These are phyloP conservation scores for Cyphomyrus discorhynchus DNA, from an alignment of 2,113 vertebrate genomes.

Conservation along the genomic window DNA sequence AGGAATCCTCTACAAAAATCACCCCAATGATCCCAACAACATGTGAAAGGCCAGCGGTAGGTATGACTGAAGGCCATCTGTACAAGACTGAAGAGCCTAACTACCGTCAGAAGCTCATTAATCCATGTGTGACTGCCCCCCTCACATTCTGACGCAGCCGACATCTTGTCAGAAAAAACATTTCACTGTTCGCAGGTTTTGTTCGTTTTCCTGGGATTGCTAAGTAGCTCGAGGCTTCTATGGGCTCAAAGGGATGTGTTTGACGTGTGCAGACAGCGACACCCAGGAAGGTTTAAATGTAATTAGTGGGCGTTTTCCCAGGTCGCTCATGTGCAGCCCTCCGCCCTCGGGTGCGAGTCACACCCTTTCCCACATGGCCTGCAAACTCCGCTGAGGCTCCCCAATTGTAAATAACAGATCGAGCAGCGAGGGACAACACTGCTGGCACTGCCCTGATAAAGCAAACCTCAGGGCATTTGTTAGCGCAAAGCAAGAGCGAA, in stretches of 20 bases:
- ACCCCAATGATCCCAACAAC: not conserved
- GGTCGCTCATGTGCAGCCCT: not conserved
- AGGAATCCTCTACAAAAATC: not conserved
- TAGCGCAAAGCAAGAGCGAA: not conserved
- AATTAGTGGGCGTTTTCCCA: not conserved
- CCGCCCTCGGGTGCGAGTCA: not conserved
- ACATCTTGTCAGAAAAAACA: not conserved
- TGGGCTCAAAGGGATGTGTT: not conserved
- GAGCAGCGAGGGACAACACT: not conserved
- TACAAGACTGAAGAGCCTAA: not conserved
- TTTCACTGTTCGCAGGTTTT: not conserved
- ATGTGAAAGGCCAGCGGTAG: not conserved
- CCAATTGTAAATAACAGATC: not conserved
- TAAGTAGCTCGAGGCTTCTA: not conserved
- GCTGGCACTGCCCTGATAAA: not conserved
- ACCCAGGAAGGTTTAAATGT: not conserved
- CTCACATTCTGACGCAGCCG: not conserved
- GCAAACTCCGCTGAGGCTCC: not conserved
- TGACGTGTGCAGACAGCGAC: not conserved
- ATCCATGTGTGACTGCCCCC: not conserved
- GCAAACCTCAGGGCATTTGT: not conserved
- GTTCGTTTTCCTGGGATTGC: not conserved
- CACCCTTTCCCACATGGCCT: not conserved
- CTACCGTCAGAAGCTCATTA: not conserved
- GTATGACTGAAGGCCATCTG: not conserved